Base-by-base conservation (phyloP, 1,140 invertebrate genomes). In the Drosophila tsacasi region DNA sequence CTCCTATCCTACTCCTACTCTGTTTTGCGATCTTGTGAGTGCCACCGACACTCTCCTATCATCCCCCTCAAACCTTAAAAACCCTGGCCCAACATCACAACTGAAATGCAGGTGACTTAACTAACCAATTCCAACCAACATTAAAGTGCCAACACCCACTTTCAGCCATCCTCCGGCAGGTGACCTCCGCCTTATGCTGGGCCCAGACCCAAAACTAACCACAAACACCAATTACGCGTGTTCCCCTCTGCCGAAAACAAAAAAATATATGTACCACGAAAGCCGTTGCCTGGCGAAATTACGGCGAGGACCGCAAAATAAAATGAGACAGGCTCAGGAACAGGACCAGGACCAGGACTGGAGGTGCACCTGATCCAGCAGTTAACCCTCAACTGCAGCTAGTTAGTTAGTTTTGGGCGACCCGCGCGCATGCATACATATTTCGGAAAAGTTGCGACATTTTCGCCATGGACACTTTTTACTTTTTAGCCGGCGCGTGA, bases 151-250 rank as follows among this genome's bases (percentile, higher is more conserved):
- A 64, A 30, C 71, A 73, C 57, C 68, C 81, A 79, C 17, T 17
- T 9, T 17, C 23, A 23, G 17, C 35, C 35, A 25, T 13, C 6
- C 25, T 15, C 30, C 17, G 35, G 21, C 68, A 27, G 46, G 55
- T 61, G 44, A 59, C 68, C 63, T 62, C 52, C 69, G 57, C 76
- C 67, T 61, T 74, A 17, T 74, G 71, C 46, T 23, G 37, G 10
- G 46, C n/a, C 17, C 37, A 21, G 17, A 35, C 54, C 71, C 37
- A 74, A 68, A 76, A 69, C 76, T 60, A 55, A 64, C 76, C 81
- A 50, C 69, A 73, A 76, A 83, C 81, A 83, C 81, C 81, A 83
- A 83, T 83, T 76, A 83, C 76, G 81, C 81, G 81, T 76, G 25
- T 60, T 52, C 71, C 37, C 40, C 50, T 59, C 68, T 27, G 44